Conservation (phyloP, 2,113 vertebrate species). For the Bolborhynchus lineola region DNA sequence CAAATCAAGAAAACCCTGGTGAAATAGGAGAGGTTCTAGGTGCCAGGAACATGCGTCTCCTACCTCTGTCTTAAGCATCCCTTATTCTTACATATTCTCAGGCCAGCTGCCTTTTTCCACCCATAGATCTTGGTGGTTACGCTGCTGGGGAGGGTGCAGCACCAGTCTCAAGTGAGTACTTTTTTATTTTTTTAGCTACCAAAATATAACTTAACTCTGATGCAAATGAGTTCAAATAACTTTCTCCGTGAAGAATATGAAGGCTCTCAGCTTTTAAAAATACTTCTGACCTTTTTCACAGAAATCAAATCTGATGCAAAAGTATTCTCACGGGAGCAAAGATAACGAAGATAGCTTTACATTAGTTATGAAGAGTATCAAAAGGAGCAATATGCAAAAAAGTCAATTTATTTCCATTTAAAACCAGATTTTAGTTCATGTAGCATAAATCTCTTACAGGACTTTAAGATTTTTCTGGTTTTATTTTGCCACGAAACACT, state of each 20-base stretch:
- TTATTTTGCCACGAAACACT: background rate
- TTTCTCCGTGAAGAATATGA: background rate
- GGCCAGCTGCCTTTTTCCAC: background rate
- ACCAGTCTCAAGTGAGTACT: background rate
- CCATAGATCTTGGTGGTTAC: background rate
- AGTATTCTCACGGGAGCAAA: background rate
- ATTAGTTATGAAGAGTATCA: background rate
- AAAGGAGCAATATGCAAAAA: background rate
- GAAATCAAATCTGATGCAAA: background rate
- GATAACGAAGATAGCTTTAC: background rate
- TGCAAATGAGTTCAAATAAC: background rate
- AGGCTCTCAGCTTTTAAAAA: slow-evolving; percentile 1
- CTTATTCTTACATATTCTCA: background rate
- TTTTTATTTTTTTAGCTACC: background rate
- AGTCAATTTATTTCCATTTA: slow-evolving; percentile 7
- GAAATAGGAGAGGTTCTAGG: background rate
- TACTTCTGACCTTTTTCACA: background rate
- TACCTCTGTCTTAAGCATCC: background rate
- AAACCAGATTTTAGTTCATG: background rate
- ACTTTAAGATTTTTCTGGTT: background rate
- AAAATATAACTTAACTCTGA: background rate
- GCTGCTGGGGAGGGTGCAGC: background rate
- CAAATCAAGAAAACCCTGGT: background rate
- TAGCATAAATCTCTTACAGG: background rate
- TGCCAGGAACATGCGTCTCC: background rate